phyloP scores from a whole-genome alignment of 1,140 invertebrate species.

The Zaprionus africanus region DNA sequence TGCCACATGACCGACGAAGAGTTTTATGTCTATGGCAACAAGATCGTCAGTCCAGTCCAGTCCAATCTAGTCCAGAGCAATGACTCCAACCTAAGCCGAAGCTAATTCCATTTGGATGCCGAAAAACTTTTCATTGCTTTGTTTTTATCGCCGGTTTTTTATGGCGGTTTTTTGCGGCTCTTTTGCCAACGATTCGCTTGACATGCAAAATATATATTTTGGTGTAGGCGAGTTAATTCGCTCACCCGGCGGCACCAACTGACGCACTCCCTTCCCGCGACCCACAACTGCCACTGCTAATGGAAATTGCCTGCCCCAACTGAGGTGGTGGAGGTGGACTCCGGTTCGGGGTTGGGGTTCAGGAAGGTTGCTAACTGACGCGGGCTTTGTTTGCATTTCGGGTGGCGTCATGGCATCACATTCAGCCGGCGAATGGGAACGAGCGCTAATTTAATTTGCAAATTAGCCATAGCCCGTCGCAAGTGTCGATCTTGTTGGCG shows the following conservation, averaged over 20 bases:
- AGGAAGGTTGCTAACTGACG: constrained; percentile 53
- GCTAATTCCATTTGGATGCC: constrained; percentile 46
- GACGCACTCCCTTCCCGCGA: neutral
- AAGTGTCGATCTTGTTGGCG: constrained; percentile 48
- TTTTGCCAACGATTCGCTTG: constrained; percentile 39
- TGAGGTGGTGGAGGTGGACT: neutral
- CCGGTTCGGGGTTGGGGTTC: constrained; percentile 36
- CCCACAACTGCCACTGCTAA: constrained; percentile 41
- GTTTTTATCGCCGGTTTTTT: constrained; percentile 47
- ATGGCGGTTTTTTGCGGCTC: constrained; percentile 38
- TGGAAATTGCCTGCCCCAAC: constrained; percentile 56
- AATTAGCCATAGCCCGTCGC: constrained; percentile 61
- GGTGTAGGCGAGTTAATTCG: constrained; percentile 35
- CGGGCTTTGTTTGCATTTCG: constrained; percentile 29
- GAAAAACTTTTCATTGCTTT: constrained; percentile 35
- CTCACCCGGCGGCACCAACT: constrained; percentile 24
- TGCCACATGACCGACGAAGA: too few species aligned
- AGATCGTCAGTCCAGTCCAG: neutral
- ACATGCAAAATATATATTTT: constrained; percentile 58
- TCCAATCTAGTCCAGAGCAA: neutral
- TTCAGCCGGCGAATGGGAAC: constrained; percentile 57
- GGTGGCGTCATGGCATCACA: constrained; percentile 63
- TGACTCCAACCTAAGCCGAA: constrained; percentile 7
- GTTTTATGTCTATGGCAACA: constrained; percentile 11
- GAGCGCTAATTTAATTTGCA: constrained; percentile 78